Conservation (phyloP, 2,113 vertebrate species). For the Pleuronectes platessa region DNA sequence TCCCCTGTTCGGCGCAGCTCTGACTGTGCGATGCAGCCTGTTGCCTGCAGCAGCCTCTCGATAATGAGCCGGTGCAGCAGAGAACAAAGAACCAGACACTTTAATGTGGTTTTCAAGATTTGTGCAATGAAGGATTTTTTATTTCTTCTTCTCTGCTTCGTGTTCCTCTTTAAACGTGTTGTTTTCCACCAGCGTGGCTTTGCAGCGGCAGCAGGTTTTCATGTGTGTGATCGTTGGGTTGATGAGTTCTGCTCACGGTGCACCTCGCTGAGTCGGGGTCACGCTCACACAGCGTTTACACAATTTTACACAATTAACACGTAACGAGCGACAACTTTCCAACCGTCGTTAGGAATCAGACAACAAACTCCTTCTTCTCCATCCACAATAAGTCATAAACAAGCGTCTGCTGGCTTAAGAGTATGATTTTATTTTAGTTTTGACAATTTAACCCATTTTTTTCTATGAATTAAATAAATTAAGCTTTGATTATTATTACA, state of each 20-base stretch:
- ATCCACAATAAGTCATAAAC: background rate
- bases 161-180: conserved; percentile 64
- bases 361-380: background rate
- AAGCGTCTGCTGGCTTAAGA: background rate
- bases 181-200: conserved; percentile 53
- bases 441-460: too few species aligned
- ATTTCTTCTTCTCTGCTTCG: background rate
- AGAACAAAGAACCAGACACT: conserved; percentile 46
- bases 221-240: conserved; percentile 4
- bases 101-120: conserved; percentile 67
- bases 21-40: background rate
- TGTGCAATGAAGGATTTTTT: conserved; percentile 40
- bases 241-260: conserved; percentile 48
- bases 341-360: background rate
- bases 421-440: background rate
- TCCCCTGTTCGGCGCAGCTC: background rate
- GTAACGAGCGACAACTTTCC: background rate
- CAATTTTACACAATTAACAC: conserved; percentile 20
- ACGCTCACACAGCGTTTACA: conserved; percentile 38
- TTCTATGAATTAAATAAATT: too few species aligned
- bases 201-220: conserved; percentile 76
- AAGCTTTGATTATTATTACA: too few species aligned
- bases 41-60: conserved; percentile 14
- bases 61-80: conserved; percentile 36
- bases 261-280: conserved; percentile 56